Percentiles rank a stretch among this genome's conserved stretches.
Evolutionary conservation across 2,113 vertebrate genomes (phyloP).

Genomic region (Microtus ochrogaster): DNA sequence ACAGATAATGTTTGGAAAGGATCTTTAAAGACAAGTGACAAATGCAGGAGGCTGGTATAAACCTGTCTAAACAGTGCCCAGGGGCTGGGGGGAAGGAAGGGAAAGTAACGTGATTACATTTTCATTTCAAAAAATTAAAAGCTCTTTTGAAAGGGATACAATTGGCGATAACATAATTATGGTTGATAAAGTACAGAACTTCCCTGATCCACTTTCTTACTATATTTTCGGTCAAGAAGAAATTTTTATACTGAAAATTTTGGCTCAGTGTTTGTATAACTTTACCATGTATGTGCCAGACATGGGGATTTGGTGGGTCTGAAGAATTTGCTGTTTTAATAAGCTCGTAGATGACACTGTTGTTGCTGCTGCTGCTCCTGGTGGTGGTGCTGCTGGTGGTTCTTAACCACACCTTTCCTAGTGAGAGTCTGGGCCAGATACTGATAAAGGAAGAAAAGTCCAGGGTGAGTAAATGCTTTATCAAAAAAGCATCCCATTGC

Average conservation of each 20-base stretch:
- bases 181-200: neutral
- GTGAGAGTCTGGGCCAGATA: constrained; percentile 5
- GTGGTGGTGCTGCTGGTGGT: neutral
- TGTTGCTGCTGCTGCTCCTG: too few relatives aligned
- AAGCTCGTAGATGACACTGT: neutral
- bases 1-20: constrained; percentile 6
- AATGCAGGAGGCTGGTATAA: neutral
- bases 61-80: neutral
- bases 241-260: neutral
- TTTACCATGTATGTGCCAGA: neutral
- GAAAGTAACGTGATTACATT: neutral
- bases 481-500: neutral
- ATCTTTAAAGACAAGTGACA: neutral
- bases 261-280: neutral
- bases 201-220: neutral
- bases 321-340: constrained; percentile 12
- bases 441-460: constrained; percentile 1
- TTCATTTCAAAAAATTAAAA: neutral
- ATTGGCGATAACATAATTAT: neutral
- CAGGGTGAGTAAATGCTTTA: neutral
- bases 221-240: constrained; percentile 38
- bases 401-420: neutral
- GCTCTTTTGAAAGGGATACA: neutral
- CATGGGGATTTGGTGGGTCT: neutral
- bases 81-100: neutral